Percentiles rank a stretch among this genome's conserved stretches.
phyloP scores from a whole-genome alignment of 1,140 invertebrate genomes.

The Cydia strobilella region DNA sequence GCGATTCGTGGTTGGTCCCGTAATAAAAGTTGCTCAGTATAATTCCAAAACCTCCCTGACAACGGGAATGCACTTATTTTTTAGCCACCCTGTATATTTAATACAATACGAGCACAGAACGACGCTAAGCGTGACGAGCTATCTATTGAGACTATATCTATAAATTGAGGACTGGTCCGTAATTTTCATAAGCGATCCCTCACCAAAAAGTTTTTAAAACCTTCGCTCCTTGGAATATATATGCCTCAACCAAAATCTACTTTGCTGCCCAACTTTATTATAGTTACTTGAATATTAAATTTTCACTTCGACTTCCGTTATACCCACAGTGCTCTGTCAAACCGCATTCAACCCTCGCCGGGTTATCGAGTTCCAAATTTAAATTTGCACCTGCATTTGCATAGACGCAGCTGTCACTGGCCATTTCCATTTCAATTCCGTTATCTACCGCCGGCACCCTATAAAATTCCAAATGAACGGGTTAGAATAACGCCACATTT shows the following conservation, averaged over 20 bases:
- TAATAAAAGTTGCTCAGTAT: too few relatives aligned
- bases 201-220: too few relatives aligned
- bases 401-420: slow-evolving; percentile 30
- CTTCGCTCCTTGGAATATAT: too few relatives aligned
- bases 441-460: slow-evolving; percentile 16
- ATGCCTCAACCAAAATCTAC: background rate
- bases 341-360: slow-evolving; percentile 10
- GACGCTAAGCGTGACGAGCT: too few relatives aligned
- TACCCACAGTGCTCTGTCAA: background rate
- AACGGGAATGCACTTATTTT: too few relatives aligned
- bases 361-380: slow-evolving; percentile 28
- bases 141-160: too few relatives aligned
- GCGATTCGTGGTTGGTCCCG: too few relatives aligned
- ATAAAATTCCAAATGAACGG: slow-evolving; percentile 29
- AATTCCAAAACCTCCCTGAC: too few relatives aligned
- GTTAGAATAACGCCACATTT: slow-evolving; percentile 20
- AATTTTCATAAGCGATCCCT: too few relatives aligned
- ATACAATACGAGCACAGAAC: too few relatives aligned
- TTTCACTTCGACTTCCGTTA: slow-evolving; percentile 1
- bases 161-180: too few relatives aligned
- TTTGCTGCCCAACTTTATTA: background rate
- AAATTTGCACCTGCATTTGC: slow-evolving; percentile 30
- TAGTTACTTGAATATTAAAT: slow-evolving; percentile 3
- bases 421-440: slow-evolving; percentile 32
- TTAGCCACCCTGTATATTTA: too few relatives aligned